Evolutionary conservation across 2,888 invertebrate genomes (phyloP), one percentile per base, ranked within the genome.

Genomic region (Ochlodes sylvanus): DNA sequence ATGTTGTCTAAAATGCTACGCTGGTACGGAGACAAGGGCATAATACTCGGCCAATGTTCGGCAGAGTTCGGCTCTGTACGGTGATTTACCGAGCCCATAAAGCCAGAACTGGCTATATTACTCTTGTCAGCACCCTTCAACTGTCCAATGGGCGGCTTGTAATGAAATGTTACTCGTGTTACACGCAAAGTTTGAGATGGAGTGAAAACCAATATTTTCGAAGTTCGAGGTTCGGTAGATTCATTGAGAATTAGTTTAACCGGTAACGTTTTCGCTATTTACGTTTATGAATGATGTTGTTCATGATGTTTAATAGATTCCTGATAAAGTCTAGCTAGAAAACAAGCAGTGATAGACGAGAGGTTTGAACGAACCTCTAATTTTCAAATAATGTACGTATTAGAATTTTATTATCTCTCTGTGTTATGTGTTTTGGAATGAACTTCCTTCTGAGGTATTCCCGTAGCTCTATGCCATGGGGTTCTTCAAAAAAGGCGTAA

Each of bases 81-180:
- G 86, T 90, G 90, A 90, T 91, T 90, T 90, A 90, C 86, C 82
- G 82, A 74, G 72, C 80, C 84, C 85, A 87, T 90, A 91, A 90
- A 89, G 85, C 86, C 87, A 85, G 80, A 84, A 83, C 84, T 83
- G 82, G 82, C 81, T 82, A 85, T 86, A 86, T 87, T 84, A 82
- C 83, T 68, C 82, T 81, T 87, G 89, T 88, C 88, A 88, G 87
- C 86, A 77, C 83, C 84, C 85, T 82, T 87, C 83, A 81, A 74
- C 77, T 77, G 73, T 58, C 69, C 68, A 68, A 56, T 62, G 68
- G 62, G 63, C 70, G 80, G 80, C 78, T 78, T 76, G 79, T 79
- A 77, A 81, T 84, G 86, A 84, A 85, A 83, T 84, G 81, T 83
- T 80, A 80, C 79, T 79, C 63, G 72, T 75, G 71, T 72, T 71